Percentiles rank a stretch among this genome's conserved stretches.
phyloP scores from a whole-genome alignment of 2,888 invertebrate species.

The Latheticus oryzae region DNA sequence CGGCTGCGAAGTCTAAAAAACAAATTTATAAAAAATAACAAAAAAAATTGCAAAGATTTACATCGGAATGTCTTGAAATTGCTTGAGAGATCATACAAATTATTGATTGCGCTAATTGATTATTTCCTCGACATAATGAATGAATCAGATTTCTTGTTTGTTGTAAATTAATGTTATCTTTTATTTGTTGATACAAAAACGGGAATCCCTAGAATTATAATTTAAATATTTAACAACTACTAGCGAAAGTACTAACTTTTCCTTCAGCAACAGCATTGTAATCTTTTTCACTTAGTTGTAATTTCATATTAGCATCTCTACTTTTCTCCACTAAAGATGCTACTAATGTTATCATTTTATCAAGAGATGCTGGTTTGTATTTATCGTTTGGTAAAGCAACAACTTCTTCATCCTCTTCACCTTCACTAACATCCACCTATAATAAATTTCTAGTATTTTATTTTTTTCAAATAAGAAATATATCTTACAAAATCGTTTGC shows the following conservation, averaged over 20 bases:
- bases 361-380: conserved; percentile 88
- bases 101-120: conserved; percentile 87
- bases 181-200: conserved; percentile 93
- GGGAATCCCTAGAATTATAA: conserved; percentile 80
- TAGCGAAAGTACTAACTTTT: conserved; percentile 71
- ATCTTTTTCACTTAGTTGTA: conserved; percentile 82
- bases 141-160: conserved; percentile 93
- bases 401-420: conserved; percentile 77
- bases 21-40: conserved; percentile 34
- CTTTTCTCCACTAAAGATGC: conserved; percentile 91
- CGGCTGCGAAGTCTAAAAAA: conserved; percentile 80
- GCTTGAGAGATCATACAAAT: conserved; percentile 92
- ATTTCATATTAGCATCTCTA: conserved; percentile 78
- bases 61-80: conserved; percentile 91
- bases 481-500: conserved; percentile 77
- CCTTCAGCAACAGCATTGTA: conserved; percentile 86
- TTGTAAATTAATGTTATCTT: conserved; percentile 91
- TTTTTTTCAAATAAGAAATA: conserved; percentile 3
- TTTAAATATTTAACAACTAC: conserved; percentile 15
- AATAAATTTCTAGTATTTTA: conserved; percentile 29
- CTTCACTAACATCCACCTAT: conserved; percentile 75
- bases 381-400: conserved; percentile 77
- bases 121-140: conserved; percentile 92
- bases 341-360: conserved; percentile 94
- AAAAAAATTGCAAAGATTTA: conserved; percentile 59